These are phyloP conservation scores for Buceros bicornis DNA, from an alignment of 2,797 vertebrate genomes.

Conservation along the genomic window DNA sequence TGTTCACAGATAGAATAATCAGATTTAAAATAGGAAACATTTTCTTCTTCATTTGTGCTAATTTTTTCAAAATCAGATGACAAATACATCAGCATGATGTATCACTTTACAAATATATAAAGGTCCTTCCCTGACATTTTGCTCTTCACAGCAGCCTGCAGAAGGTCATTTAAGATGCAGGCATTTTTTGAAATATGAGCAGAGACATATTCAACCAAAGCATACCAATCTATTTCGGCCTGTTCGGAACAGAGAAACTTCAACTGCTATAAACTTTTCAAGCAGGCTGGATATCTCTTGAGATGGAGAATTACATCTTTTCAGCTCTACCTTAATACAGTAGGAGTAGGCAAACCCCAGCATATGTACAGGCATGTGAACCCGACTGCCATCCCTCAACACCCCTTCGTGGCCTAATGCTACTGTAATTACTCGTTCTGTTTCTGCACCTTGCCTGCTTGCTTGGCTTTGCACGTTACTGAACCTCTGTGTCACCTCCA, in stretches of 20 bases:
- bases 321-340: background rate
- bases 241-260: constrained; percentile 1
- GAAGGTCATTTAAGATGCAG: background rate
- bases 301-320: background rate
- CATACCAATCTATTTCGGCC: constrained; percentile 7
- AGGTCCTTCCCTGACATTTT: background rate
- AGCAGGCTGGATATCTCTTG: background rate
- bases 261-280: constrained; percentile 15
- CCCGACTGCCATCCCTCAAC: background rate
- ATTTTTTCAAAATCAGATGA: constrained; percentile 6
- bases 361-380: background rate
- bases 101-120: background rate
- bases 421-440: background rate
- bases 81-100: background rate
- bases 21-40: constrained; percentile 44
- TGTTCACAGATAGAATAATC: background rate
- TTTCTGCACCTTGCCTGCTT: background rate
- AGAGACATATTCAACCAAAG: background rate
- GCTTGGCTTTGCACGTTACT: background rate
- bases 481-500: background rate
- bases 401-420: background rate
- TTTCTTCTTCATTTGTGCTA: background rate
- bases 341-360: background rate
- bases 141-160: background rate
- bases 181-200: background rate